Percentiles rank a stretch among this genome's conserved stretches.
These are phyloP conservation scores for Saxidomus purpurata DNA, from an alignment of 1,140 invertebrate species.

Conservation along the genomic window DNA sequence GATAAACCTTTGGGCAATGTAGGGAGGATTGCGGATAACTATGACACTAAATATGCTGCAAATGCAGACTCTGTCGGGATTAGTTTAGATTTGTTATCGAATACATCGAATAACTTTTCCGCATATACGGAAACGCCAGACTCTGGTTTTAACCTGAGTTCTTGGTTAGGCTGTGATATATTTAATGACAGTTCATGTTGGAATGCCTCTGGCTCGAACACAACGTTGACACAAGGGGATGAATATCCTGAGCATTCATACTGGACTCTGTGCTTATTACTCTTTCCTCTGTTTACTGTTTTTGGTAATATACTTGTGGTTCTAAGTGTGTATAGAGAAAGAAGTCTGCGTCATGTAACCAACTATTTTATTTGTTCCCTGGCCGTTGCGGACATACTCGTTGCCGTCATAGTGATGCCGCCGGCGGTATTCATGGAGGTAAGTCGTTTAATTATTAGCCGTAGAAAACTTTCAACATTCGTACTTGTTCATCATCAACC, in stretches of 20 bases:
- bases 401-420: constrained; percentile 99
- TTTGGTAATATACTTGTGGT: constrained; percentile 99
- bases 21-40: not conserved
- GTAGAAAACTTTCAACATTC: no score
- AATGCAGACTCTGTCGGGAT: not conserved
- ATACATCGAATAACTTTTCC: constrained; percentile 57
- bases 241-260: constrained; percentile 87
- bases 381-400: constrained; percentile 98
- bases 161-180: constrained; percentile 60
- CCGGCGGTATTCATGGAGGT: constrained; percentile 99
- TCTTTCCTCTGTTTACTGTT: constrained; percentile 97
- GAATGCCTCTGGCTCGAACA: constrained; percentile 19
- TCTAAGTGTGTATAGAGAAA: constrained; percentile 95
- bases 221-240: not conserved
- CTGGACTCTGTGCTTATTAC: constrained; percentile 94
- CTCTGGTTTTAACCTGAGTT: constrained; percentile 46
- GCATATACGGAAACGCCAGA: constrained; percentile 45
- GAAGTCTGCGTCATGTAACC: constrained; percentile 94
- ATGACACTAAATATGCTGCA: not conserved
- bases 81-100: constrained; percentile 42
- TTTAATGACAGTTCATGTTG: constrained; percentile 32
- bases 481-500: no score
- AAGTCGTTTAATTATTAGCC: constrained; percentile 86
- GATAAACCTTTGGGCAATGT: not conserved
- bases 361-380: constrained; percentile 99